Evolutionary conservation across 2,113 vertebrate species (phyloP).

Genomic region (Probosciger aterrimus): DNA sequence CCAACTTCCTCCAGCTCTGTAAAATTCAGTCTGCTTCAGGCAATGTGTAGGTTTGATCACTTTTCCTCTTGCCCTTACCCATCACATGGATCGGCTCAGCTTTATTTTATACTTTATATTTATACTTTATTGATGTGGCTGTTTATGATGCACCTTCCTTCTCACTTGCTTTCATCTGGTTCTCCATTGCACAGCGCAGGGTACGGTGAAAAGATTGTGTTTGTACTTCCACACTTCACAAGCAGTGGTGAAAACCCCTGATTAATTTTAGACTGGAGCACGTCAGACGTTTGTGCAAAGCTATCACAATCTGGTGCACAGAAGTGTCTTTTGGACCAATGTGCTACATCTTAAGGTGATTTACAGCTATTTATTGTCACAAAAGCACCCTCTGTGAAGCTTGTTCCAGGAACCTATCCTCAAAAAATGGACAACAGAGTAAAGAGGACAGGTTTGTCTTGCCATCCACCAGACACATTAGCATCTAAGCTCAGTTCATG

Average conservation of each 20-base stretch:
- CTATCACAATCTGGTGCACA: not conserved
- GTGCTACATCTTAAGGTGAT: not conserved
- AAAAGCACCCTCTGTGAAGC: not conserved
- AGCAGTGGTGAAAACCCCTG: not conserved
- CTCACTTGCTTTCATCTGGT: not conserved
- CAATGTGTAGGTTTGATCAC: not conserved
- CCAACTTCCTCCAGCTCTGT: not conserved
- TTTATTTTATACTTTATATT: not conserved
- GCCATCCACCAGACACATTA: accelerated
- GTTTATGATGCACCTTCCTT: not conserved
- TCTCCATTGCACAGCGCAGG: not conserved
- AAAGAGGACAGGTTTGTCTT: not conserved
- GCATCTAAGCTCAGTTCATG: not conserved
- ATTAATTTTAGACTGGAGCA: not conserved
- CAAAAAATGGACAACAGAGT: not conserved
- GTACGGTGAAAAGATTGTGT: not conserved
- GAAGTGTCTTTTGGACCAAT: not conserved
- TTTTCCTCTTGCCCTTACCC: not conserved
- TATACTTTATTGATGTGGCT: not conserved
- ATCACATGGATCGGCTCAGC: accelerated
- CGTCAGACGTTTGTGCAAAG: not conserved
- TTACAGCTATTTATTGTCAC: not conserved
- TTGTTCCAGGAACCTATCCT: not conserved
- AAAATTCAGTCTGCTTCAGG: not conserved
- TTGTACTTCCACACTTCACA: not conserved